Base-by-base conservation (phyloP, 2,888 invertebrate species). In the Onchidella celtica region DNA sequence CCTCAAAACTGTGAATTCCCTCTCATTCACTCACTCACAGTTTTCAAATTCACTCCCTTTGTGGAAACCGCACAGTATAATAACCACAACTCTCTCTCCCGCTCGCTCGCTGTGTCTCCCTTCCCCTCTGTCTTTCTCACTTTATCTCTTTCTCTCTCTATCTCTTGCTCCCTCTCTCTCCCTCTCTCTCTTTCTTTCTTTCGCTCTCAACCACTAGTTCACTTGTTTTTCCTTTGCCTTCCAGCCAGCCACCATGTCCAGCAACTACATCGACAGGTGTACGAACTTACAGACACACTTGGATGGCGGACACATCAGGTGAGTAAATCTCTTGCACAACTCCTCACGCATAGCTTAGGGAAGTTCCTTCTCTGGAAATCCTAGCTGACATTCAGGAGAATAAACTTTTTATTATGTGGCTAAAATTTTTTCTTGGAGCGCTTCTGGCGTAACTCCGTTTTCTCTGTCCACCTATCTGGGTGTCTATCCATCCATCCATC, bases 191-290 rank as follows among this genome's bases (percentile, higher is more conserved):
- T 14, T 47, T 47, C 47, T 11, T 47, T 47, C 47, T 11, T 47
- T 47, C 47, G 17, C 17, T 47, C 47, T n/a, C 66, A 32, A 29
- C 21, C 29, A 3, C 6, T 27, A 29, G 17, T 11, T 11, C 24
- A 11, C 55, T 11, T n/a, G 34, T 59, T 29, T 27, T 66, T 24
- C 57, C 29, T 69, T 0, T 70, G 0, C 36, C 3, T 63, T 69
- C 47, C 73, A 73, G 79, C 78, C 78, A 0, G 29, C 70, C 21
- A 78, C 78, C 0, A 78, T 78, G 69, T 78, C 78, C 27, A 70
- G 78, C 21, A 70, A 24, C 0, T n/a, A 86, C 68, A 72, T 85
- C 3, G 85, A 85, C 76, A 77, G 61, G 14, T 79, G 79, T 27
- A 34, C 76, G n/a, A 55, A 66, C 32, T n/a, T 75, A 29, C 76